Percentiles rank a stretch among this genome's conserved stretches.
phyloP scores from a whole-genome alignment of 2,113 vertebrate genomes.

The Oncorhynchus gorbuscha region DNA sequence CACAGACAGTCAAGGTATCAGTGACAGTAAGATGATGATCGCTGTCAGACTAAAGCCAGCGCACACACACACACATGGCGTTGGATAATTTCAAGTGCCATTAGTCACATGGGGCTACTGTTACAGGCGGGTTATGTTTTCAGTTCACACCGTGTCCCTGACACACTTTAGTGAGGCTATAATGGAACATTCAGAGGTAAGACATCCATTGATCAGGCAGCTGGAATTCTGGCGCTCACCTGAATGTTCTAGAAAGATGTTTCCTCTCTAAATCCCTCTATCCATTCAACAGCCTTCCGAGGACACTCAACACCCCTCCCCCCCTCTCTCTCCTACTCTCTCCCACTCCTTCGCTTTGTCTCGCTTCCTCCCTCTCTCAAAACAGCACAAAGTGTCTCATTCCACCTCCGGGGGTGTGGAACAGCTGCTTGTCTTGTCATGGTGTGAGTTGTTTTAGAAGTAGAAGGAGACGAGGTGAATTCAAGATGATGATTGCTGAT shows the following conservation, averaged over 20 bases:
- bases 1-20: constrained; percentile 7
- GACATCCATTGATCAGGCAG: background rate
- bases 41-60: constrained; percentile 18
- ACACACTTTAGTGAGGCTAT: background rate
- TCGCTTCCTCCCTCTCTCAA: too few relatives aligned
- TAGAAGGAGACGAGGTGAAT: background rate
- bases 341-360: background rate
- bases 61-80: background rate
- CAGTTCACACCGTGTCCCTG: background rate
- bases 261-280: too few relatives aligned
- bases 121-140: constrained; percentile 8
- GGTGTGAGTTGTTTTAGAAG: background rate
- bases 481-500: too few relatives aligned
- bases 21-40: background rate
- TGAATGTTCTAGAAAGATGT: too few relatives aligned
- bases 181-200: background rate
- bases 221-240: background rate
- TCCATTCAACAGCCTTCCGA: background rate
- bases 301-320: too few relatives aligned
- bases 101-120: background rate
- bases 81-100: background rate
- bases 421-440: background rate
- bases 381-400: too few relatives aligned
- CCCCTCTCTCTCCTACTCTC: background rate
- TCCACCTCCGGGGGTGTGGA: too few relatives aligned